Conservation (phyloP, 2,888 invertebrate genomes). For the Notodonta dromedarius region DNA sequence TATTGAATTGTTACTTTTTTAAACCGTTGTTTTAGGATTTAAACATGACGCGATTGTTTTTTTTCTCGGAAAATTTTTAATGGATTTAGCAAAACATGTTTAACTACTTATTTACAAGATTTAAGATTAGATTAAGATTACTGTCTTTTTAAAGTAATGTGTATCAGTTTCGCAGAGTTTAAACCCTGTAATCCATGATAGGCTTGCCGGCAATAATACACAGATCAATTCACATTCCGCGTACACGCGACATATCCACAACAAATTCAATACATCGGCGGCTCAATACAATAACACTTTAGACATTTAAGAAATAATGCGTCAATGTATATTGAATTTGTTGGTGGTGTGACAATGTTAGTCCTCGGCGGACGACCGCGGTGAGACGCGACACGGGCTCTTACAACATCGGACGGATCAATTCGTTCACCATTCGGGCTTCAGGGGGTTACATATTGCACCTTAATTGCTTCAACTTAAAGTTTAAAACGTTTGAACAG, state of each 20-base stretch:
- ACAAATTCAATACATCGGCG: conserved; percentile 12
- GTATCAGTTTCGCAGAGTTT: not conserved
- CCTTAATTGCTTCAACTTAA: conserved; percentile 27
- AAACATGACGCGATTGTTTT: too few species aligned
- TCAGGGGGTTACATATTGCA: conserved; percentile 44
- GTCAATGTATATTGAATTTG: conserved; percentile 17
- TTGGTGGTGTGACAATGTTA: conserved; percentile 22
- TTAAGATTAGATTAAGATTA: too few species aligned
- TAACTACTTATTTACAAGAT: too few species aligned
- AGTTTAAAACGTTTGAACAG: conserved; percentile 18
- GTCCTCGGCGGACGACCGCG: conserved; percentile 50
- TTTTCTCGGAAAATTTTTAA: too few species aligned
- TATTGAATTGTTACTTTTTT: too few species aligned
- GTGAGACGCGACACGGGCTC: conserved; percentile 64
- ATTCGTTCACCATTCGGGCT: conserved; percentile 66
- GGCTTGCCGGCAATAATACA: conserved; percentile 44
- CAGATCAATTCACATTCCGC: conserved; percentile 58
- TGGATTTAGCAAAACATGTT: too few species aligned
- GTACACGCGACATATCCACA: conserved; percentile 20
- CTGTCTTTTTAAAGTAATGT: too few species aligned
- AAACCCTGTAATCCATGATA: conserved; percentile 11
- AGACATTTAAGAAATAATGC: conserved; percentile 12
- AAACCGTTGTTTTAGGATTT: too few species aligned
- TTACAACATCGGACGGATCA: conserved; percentile 77
- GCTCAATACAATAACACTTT: conserved; percentile 2